Base-by-base conservation (phyloP, 2,888 invertebrate species). In the Frankliniella fusca region DNA sequence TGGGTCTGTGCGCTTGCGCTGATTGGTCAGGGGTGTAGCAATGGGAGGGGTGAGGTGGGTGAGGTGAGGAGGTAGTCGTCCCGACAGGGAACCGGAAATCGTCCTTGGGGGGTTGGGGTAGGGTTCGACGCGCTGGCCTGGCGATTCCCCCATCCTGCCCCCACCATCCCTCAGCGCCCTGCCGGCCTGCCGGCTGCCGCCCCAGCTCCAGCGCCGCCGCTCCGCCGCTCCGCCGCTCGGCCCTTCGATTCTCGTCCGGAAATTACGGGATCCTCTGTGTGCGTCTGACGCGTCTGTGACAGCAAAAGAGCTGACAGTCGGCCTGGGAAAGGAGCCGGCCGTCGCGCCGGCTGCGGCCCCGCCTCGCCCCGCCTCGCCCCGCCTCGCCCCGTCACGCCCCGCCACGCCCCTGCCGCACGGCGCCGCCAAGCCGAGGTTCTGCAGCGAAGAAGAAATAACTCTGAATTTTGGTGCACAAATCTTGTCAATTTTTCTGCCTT, bases 241-340 rank as follows among this genome's bases (percentile, higher is more conserved):
- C 70, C 70, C 70, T 76, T 76, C 70, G 70, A 76, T 76, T 76
- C 27, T n/a, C 27, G 70, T 76, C 70, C 70, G 70, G 70, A 76
- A 76, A 76, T 76, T 76, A 76, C 70, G 27, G 61, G 27, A 27
- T 76, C 70, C 70, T n/a, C 70, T 76, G 70, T 76, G 70, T 76
- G 70, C 23, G 27, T n/a, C 70, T 76, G 70, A 76, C 70, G 70
- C 70, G 70, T 70, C 70, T 15, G 70, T 27, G 70, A 76, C 70
- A 76, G 27, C 70, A 27, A 76, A 76, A 76, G 70, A 27, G 70
- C 70, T 12, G 23, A 12, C 70, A 10, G 8, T 23, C 70, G 70
- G 54, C 54, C 54, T 54, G 54, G 18, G 54, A 38, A 38, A 38
- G 38, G 38, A 38, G 5, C 38, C 38, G 38, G 38, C 38, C 38